phyloP scores from a whole-genome alignment of 2,888 invertebrate species.

The Eristalinus sepulchralis region DNA sequence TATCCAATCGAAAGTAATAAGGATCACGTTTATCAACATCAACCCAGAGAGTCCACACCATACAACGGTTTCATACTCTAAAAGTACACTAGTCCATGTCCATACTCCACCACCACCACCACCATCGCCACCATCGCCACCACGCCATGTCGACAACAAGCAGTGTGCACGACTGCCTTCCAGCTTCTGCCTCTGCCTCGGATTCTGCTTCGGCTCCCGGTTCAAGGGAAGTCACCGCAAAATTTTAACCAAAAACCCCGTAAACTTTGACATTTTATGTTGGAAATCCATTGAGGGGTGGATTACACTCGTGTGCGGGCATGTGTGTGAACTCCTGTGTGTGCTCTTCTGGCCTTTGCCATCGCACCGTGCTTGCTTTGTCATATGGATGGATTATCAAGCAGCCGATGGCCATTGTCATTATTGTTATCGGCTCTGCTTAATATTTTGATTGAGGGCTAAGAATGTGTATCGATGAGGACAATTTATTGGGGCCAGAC shows the following conservation, averaged over 20 bases:
- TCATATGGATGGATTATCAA: slow-evolving; percentile 56
- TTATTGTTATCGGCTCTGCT: slow-evolving; percentile 66
- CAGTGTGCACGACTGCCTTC: neutral
- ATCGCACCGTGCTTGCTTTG: slow-evolving; percentile 30
- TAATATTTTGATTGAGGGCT: slow-evolving; percentile 68
- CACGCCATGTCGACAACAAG: neutral
- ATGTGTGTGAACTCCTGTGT: slow-evolving; percentile 5
- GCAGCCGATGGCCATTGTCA: slow-evolving; percentile 48
- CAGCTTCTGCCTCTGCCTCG: slow-evolving; percentile 4
- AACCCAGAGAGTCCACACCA: slow-evolving; percentile 42
- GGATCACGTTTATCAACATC: slow-evolving; percentile 60
- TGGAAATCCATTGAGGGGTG: slow-evolving; percentile 55
- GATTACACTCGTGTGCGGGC: slow-evolving; percentile 28
- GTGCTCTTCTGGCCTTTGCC: slow-evolving; percentile 23
- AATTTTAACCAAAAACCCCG: slow-evolving; percentile 67
- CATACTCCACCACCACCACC: neutral
- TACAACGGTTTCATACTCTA: slow-evolving; percentile 27
- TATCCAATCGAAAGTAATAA: slow-evolving; percentile 55
- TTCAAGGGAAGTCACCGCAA: slow-evolving; percentile 61
- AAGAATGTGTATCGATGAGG: slow-evolving; percentile 53
- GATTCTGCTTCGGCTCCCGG: neutral
- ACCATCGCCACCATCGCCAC: neutral
- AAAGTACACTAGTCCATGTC: neutral
- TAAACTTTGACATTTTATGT: slow-evolving; percentile 67
- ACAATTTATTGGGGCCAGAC: slow-evolving; percentile 37